These are phyloP conservation scores for Drosophila pegasa DNA, from an alignment of 2,888 invertebrate genomes.

Conservation along the genomic window DNA sequence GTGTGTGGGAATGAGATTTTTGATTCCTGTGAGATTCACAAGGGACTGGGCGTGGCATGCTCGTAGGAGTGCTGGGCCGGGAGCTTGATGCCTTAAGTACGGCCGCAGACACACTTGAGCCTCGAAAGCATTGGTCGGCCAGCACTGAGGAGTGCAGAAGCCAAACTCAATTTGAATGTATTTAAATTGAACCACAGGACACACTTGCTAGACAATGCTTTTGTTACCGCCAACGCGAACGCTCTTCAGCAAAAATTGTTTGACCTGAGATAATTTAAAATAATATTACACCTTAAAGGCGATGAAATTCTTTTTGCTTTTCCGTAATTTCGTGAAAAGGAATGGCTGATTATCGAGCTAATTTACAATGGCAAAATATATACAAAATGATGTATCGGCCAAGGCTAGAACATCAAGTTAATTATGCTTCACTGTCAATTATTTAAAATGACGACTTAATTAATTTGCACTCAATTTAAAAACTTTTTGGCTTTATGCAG, in stretches of 20 bases:
- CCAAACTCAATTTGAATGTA: conserved; percentile 62
- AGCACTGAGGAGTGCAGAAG: conserved; percentile 43
- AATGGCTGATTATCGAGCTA: not conserved
- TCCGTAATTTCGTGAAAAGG: not conserved
- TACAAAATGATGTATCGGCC: not conserved
- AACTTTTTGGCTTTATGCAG: conserved; percentile 19
- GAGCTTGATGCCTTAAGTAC: conserved; percentile 51
- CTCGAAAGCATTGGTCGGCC: conserved; percentile 5
- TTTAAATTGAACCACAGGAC: conserved; percentile 41
- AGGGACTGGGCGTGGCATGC: conserved; percentile 16
- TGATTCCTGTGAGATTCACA: conserved; percentile 9
- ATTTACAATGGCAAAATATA: not conserved
- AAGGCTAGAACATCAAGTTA: not conserved
- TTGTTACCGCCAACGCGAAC: not conserved
- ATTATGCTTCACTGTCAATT: not conserved
- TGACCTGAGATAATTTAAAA: conserved; percentile 7
- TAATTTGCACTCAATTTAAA: conserved; percentile 8
- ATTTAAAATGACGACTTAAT: not conserved
- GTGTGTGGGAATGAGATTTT: conserved; percentile 21
- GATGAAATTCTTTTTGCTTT: not conserved
- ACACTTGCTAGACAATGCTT: conserved; percentile 19
- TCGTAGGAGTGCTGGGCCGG: conserved; percentile 11
- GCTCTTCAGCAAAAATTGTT: not conserved
- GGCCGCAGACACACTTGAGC: conserved; percentile 27
- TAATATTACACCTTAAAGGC: not conserved